Conservation (phyloP, 2,888 invertebrate species). For the Drosophila macrospina region DNA sequence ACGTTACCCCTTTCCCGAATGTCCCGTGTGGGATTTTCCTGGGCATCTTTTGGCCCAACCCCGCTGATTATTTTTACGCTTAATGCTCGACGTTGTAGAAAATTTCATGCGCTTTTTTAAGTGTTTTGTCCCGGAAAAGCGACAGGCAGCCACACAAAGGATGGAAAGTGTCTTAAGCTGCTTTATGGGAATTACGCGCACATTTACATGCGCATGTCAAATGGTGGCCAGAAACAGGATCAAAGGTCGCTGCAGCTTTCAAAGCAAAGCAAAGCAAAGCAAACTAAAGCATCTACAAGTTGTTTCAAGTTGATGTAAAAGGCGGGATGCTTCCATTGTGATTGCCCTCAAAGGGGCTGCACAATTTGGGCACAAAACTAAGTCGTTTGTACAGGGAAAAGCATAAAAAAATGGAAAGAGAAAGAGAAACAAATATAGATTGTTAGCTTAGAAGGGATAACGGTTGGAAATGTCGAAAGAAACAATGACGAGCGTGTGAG, state of each 20-base stretch:
- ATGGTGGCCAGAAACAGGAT: conserved; percentile 59
- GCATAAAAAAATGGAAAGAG: conserved; percentile 28
- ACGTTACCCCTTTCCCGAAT: conserved; percentile 48
- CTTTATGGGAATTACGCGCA: conserved; percentile 75
- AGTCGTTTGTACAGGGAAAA: conserved; percentile 32
- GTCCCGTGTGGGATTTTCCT: conserved; percentile 35
- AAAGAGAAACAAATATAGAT: conserved; percentile 53
- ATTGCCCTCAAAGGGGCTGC: conserved; percentile 41
- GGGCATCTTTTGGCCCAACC: conserved; percentile 54
- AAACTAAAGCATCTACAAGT: conserved; percentile 67
- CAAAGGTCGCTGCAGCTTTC: conserved; percentile 75
- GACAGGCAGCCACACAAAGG: conserved; percentile 34
- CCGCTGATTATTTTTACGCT: conserved; percentile 71
- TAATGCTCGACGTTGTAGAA: conserved; percentile 46
- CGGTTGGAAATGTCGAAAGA: conserved; percentile 25
- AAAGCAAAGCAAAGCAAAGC: conserved; percentile 60
- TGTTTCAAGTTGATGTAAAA: conserved; percentile 64
- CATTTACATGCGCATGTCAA: conserved; percentile 76
- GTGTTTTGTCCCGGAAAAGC: conserved; percentile 73
- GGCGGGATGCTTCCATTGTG: conserved; percentile 71
- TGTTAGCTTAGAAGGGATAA: conserved; percentile 61
- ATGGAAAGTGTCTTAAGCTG: conserved; percentile 74
- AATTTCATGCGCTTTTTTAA: conserved; percentile 66
- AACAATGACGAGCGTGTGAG: conserved; percentile 57
- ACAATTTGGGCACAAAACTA: conserved; percentile 44